Evolutionary conservation across 1,140 invertebrate species (phyloP).

Genomic region (Aphaenogaster floridana): DNA sequence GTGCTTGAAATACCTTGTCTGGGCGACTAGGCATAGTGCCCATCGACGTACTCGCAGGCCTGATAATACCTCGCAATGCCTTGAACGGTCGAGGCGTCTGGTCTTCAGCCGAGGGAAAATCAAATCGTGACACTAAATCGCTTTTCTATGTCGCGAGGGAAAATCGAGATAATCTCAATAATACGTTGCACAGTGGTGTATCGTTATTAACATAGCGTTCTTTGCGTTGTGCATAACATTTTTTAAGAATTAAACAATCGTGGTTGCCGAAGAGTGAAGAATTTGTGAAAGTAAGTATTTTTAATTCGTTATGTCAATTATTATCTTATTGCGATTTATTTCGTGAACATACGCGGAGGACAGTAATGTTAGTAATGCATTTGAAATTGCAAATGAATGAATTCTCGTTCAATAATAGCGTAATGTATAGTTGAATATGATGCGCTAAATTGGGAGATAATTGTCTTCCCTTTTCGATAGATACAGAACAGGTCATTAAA

Average conservation of each 20-base stretch:
- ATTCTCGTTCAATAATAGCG: not conserved
- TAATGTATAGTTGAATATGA: not conserved
- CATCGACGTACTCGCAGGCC: slow-evolving; percentile 60
- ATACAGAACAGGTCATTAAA: slow-evolving; percentile 36
- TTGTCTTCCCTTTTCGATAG: slow-evolving; percentile 16
- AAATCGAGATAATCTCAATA: not conserved
- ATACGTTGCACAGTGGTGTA: not conserved
- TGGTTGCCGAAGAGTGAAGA: not conserved
- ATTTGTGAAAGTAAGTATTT: slow-evolving; percentile 13
- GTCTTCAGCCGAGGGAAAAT: not conserved
- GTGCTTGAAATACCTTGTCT: slow-evolving; percentile 79
- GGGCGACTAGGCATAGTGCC: slow-evolving; percentile 81
- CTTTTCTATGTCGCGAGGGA: not conserved
- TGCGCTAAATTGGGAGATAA: slow-evolving; percentile 33
- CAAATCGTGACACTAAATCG: not conserved
- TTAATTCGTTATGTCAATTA: not conserved
- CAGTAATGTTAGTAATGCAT: not conserved
- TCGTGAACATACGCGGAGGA: not conserved
- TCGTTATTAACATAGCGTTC: not conserved
- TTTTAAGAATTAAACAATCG: not conserved
- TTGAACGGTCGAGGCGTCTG: slow-evolving; percentile 4
- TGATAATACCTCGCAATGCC: slow-evolving; percentile 41
- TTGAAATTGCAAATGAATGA: slow-evolving; percentile 22
- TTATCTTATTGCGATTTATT: slow-evolving; percentile 3
- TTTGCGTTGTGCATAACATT: not conserved